Base-by-base conservation (phyloP, 1,140 invertebrate species). In the Orussus abietinus region DNA sequence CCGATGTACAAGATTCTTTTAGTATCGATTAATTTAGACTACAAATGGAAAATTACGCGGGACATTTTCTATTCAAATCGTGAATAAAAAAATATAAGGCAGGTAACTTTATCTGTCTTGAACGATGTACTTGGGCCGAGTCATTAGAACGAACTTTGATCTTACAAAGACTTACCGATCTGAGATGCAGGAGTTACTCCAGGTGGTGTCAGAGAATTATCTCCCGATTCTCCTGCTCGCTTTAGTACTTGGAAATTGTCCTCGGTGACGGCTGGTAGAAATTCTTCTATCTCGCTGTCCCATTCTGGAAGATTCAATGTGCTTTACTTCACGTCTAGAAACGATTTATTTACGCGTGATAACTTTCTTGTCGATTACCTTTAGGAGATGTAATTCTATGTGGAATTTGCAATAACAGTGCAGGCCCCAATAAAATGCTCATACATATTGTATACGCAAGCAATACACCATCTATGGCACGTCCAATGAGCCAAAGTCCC, bases 221-320 rank as follows among this genome's bases (percentile, higher is more conserved):
- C 66, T 17, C 69, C 63, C 12, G 54, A 56, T 39, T 72, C 69
- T 11, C 71, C 65, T 15, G 67, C 67, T 42, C 62, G 57, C 30
- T 62, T 62, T 45, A 72, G 57, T 43, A 70, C 59, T 47, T 69
- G 57, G 33, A 72, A 52, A 62, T 62, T 72, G 28, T 71, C 66
- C 35, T 71, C 69, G 1, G 66, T 70, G 10, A 62, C 68, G 13
- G 57, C 55, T 32, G 70, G 70, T 57, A 72, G 55, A 61, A 74
- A 74, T 45, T 74, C 70, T 42, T 70, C 69, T 31, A 69, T 70
- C 39, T 70, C 70, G 47, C 51, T 69, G 36, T 72, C 68, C 66
- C 64, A 71, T 53, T 71, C 69, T 72, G 22, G 17, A 14, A 44
- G 25, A 28, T 42, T 17, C 7, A 13, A 19, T 33, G 30, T 26